phyloP scores from a whole-genome alignment of 2,797 vertebrate genomes.

The Antennarius maculatus region DNA sequence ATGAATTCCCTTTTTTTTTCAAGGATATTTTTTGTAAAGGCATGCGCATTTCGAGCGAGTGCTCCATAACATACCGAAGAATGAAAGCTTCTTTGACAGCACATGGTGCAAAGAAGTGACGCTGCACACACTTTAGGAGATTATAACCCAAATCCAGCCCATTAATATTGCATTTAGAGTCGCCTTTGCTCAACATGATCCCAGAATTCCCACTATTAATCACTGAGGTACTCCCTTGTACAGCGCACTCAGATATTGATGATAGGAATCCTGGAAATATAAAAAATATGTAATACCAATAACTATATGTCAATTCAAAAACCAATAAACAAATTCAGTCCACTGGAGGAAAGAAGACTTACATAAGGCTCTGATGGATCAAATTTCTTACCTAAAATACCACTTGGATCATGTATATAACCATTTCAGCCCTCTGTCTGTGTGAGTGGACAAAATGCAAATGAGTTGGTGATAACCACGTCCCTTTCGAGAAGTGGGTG shows the following conservation, averaged over 20 bases:
- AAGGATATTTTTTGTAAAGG: neutral
- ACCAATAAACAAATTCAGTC: slow-evolving; percentile 18
- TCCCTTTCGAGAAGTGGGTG: too few relatives aligned
- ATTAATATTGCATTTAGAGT: slow-evolving; percentile 22
- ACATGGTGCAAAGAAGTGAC: neutral
- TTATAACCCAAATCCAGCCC: slow-evolving; percentile 19
- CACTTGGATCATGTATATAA: too few relatives aligned
- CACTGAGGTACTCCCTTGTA: slow-evolving; percentile 14
- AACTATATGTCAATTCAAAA: slow-evolving; percentile 17
- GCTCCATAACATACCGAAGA: neutral
- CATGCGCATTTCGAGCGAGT: neutral
- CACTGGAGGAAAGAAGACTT: slow-evolving; percentile 9
- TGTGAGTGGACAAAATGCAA: too few relatives aligned
- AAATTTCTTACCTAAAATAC: too few relatives aligned
- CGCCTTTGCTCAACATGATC: slow-evolving; percentile 5
- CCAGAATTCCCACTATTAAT: slow-evolving; percentile 18
- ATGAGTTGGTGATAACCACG: too few relatives aligned
- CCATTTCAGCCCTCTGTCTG: too few relatives aligned
- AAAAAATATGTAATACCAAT: slow-evolving; percentile 17
- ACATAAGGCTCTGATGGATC: too few relatives aligned
- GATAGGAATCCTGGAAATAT: slow-evolving; percentile 24
- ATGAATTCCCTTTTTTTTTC: neutral
- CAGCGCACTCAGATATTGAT: neutral
- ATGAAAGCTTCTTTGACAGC: slow-evolving; percentile 2
- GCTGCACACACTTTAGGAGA: slow-evolving; percentile 1